A percentile compares a stretch with the other conserved stretches of the same genome.
Evolutionary conservation across 2,888 invertebrate species (phyloP).

Genomic region (Quadroppia sp.): DNA sequence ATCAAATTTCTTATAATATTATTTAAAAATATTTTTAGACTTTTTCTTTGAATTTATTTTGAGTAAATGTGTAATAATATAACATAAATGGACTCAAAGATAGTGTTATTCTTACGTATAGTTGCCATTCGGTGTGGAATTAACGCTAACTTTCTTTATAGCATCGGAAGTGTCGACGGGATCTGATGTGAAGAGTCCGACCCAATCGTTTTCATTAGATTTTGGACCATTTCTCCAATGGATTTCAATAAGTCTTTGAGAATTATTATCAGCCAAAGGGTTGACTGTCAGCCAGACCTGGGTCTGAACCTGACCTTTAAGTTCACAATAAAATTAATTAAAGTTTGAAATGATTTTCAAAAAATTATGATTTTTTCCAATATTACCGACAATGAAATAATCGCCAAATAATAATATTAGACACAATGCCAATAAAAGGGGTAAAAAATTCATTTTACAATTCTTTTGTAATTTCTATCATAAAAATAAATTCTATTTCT

Average conservation of each 20-base stretch:
- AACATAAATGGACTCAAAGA: too few species aligned
- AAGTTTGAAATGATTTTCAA: not conserved
- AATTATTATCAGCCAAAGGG: slow-evolving; percentile 46
- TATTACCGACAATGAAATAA: not conserved
- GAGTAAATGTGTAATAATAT: too few species aligned
- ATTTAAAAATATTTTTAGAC: too few species aligned
- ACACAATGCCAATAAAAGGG: not conserved
- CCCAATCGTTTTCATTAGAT: slow-evolving; percentile 49
- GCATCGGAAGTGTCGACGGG: slow-evolving; percentile 48
- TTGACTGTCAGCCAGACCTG: slow-evolving; percentile 49
- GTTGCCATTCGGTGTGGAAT: slow-evolving; percentile 47
- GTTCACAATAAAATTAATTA: not conserved
- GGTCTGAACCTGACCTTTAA: slow-evolving; percentile 36
- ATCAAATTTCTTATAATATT: not conserved
- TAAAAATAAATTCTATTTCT: not conserved
- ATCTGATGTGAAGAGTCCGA: slow-evolving; percentile 51
- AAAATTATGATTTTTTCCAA: too few species aligned
- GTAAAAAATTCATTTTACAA: not conserved
- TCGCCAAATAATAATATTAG: slow-evolving; percentile 5
- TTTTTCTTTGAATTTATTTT: too few species aligned
- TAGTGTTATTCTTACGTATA: too few species aligned
- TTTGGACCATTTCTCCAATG: slow-evolving; percentile 47
- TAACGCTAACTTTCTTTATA: slow-evolving; percentile 44
- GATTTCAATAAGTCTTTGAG: slow-evolving; percentile 47
- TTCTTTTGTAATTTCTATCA: not conserved